Percentiles rank a stretch among this genome's conserved stretches.
Conservation (phyloP, 2,113 vertebrate species). For the Engraulis encrasicolus region DNA sequence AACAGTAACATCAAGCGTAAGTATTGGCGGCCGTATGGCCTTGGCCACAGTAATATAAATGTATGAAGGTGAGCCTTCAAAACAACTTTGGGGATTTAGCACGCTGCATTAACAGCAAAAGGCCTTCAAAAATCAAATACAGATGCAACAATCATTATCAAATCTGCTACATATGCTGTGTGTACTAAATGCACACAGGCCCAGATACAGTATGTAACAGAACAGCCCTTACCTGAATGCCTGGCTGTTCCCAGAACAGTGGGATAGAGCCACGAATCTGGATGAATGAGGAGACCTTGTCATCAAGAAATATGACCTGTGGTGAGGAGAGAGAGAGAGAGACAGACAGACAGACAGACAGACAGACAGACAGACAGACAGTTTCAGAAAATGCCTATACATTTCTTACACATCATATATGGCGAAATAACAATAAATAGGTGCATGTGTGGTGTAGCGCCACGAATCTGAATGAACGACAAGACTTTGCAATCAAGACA, state of each 20-base stretch:
- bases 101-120: background rate
- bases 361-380: background rate
- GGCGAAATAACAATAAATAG: background rate
- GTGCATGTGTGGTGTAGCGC: background rate
- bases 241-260: slow-evolving; percentile 98
- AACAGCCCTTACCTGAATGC: slow-evolving; percentile 84
- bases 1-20: slow-evolving; percentile 35
- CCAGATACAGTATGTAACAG: background rate
- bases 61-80: background rate
- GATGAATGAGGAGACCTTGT: slow-evolving; percentile 93
- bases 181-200: background rate
- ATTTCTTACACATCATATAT: background rate
- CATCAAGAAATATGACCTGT: slow-evolving; percentile 95
- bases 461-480: too few relatives aligned
- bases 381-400: background rate
- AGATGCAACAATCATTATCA: too few relatives aligned
- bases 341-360: background rate
- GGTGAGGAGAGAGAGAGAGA: background rate
- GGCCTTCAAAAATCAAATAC: too few relatives aligned
- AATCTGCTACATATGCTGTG: background rate
- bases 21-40: background rate
- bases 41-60: background rate
- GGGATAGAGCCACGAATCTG: slow-evolving; percentile 96
- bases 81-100: background rate
- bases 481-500: too few relatives aligned